Conservation (phyloP, 2,797 vertebrate species). For the Lerista edwardsae region DNA sequence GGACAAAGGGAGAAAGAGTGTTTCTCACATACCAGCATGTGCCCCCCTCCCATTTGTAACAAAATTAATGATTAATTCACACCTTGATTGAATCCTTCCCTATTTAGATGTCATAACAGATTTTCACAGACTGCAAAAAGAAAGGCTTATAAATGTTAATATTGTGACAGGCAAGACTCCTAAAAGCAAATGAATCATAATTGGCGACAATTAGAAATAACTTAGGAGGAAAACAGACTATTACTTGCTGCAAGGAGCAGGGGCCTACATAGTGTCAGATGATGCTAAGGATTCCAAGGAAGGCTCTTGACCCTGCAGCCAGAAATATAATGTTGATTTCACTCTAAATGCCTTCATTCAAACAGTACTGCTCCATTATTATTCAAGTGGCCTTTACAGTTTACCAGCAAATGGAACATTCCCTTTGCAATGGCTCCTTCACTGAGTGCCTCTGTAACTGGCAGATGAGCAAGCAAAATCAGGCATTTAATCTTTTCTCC, state of each 20-base stretch:
- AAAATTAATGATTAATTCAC: slow-evolving; percentile 80
- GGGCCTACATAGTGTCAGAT: slow-evolving; percentile 13
- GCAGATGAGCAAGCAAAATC: slow-evolving; percentile 49
- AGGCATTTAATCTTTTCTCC: slow-evolving; percentile 44
- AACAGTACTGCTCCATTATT: slow-evolving; percentile 64
- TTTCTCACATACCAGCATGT: slow-evolving; percentile 74
- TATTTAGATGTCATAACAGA: slow-evolving; percentile 83
- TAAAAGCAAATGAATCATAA: slow-evolving; percentile 80
- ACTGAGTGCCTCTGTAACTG: slow-evolving; percentile 26
- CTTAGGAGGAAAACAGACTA: slow-evolving; percentile 73
- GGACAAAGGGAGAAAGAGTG: slow-evolving; percentile 47
- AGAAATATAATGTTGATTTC: slow-evolving; percentile 52
- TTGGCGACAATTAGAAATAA: slow-evolving; percentile 79
- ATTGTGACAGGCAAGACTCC: slow-evolving; percentile 79
- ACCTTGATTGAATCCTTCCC: slow-evolving; percentile 79
- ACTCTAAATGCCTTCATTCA: slow-evolving; percentile 57
- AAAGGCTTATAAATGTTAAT: slow-evolving; percentile 79
- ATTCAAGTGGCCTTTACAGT: slow-evolving; percentile 47
- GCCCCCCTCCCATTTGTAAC: slow-evolving; percentile 79
- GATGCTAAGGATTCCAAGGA: slow-evolving; percentile 30
- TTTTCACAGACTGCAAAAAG: slow-evolving; percentile 74
- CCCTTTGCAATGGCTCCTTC: slow-evolving; percentile 58
- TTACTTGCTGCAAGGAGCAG: slow-evolving; percentile 40
- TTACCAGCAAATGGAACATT: slow-evolving; percentile 61
- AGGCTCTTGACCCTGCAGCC: slow-evolving; percentile 40